These are phyloP conservation scores for Standfussiana lucernea DNA, from an alignment of 2,888 invertebrate genomes.

Conservation along the genomic window DNA sequence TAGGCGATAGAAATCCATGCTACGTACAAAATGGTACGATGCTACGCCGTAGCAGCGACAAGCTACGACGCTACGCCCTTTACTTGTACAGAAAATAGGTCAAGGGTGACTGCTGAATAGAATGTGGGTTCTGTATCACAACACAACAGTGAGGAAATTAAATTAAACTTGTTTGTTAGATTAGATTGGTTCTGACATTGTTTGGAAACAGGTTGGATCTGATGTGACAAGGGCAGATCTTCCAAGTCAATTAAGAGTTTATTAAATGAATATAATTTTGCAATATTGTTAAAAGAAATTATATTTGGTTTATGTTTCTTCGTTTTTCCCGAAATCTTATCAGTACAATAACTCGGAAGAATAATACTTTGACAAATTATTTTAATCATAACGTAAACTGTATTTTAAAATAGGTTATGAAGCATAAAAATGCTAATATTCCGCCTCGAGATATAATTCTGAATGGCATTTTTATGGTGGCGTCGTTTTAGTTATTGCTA, in stretches of 20 bases:
- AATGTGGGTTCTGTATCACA: conserved; percentile 38
- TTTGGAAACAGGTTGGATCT: conserved; percentile 24
- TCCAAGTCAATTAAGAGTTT: background rate
- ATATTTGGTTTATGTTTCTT: background rate
- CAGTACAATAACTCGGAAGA: background rate
- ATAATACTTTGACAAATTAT: background rate
- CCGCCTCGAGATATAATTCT: conserved; percentile 43
- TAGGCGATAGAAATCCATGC: conserved; percentile 41
- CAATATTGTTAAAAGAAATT: background rate
- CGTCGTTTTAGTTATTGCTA: conserved; percentile 38
- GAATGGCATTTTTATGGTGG: conserved; percentile 48
- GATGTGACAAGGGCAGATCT: conserved; percentile 1
- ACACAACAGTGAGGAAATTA: conserved; percentile 46
- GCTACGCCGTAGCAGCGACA: conserved; percentile 61
- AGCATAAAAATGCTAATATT: conserved; percentile 49
- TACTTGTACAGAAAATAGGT: conserved; percentile 56
- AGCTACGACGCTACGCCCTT: conserved; percentile 54
- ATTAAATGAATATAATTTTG: conserved; percentile 4
- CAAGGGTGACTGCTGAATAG: conserved; percentile 51
- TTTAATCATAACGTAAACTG: background rate
- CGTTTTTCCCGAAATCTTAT: background rate
- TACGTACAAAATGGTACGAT: conserved; percentile 52
- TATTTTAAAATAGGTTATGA: conserved; percentile 33
- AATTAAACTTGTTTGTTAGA: conserved; percentile 47
- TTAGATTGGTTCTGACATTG: conserved; percentile 41